Percentiles rank a stretch among this genome's conserved stretches.
These are phyloP conservation scores for zebrafish (Danio rerio) DNA, from an alignment of 2,113 vertebrate species.

Conservation along the genomic window DNA sequence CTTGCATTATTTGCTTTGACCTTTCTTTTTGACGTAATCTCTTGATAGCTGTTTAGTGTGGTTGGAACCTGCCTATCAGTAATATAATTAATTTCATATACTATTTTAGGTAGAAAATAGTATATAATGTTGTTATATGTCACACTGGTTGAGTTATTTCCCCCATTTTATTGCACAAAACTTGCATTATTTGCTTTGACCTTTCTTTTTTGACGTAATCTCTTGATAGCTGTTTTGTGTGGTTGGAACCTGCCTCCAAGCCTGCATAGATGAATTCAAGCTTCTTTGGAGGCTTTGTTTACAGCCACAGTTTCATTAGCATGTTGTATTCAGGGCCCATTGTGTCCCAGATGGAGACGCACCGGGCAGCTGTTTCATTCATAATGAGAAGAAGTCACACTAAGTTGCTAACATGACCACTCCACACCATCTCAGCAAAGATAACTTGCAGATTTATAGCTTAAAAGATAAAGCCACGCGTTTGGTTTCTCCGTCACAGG, in stretches of 20 bases:
- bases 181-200: not conserved
- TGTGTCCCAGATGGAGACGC: constrained; percentile 57
- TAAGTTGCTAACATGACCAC: constrained; percentile 54
- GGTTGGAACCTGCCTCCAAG: constrained; percentile 6
- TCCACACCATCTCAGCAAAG: constrained; percentile 11
- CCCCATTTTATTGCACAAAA: not conserved
- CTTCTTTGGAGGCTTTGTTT: constrained; percentile 61
- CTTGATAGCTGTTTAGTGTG: constrained; percentile 5
- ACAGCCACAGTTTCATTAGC: constrained; percentile 62
- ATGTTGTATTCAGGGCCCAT: constrained; percentile 63
- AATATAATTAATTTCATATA: too few relatives aligned
- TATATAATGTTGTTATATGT: not conserved
- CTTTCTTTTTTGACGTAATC: constrained; percentile 26
- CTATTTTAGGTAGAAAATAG: too few relatives aligned
- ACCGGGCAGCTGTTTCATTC: constrained; percentile 64
- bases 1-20: too few relatives aligned
- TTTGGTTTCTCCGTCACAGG: not conserved
- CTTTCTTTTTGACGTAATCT: not conserved
- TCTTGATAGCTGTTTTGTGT: constrained; percentile 14
- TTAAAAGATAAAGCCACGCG: not conserved
- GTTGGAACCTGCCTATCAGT: constrained; percentile 7
- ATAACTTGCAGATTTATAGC: constrained; percentile 32
- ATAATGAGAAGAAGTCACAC: constrained; percentile 35
- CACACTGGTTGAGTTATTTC: not conserved
- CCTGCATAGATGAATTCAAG: constrained; percentile 37